Percentiles rank a stretch among this genome's conserved stretches.
These are phyloP conservation scores for Anarhynchus alexandrinus DNA, from an alignment of 2,113 vertebrate species.

Conservation along the genomic window DNA sequence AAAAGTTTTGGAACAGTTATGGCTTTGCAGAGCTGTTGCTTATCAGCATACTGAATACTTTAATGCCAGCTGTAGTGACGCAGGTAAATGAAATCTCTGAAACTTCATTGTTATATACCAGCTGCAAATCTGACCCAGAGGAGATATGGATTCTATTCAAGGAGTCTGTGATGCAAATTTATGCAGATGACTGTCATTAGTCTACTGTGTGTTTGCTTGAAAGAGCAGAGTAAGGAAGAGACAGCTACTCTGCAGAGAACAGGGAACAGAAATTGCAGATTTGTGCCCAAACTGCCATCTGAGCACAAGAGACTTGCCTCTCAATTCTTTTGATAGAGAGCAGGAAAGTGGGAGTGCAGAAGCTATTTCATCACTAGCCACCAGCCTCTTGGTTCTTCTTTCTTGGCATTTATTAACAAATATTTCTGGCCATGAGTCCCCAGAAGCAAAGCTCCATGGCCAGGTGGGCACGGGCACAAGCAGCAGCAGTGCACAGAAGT, in stretches of 20 bases:
- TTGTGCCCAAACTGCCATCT: not conserved
- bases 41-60: not conserved
- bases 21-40: not conserved
- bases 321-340: not conserved
- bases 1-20: not conserved
- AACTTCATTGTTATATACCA: not conserved
- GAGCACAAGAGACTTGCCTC: not conserved
- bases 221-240: not conserved
- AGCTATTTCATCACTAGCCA: not conserved
- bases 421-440: rapidly evolving
- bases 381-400: not conserved
- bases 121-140: not conserved
- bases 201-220: not conserved
- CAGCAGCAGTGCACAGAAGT: not conserved
- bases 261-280: not conserved
- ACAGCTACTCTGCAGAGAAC: not conserved
- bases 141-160: not conserved
- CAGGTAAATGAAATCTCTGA: not conserved
- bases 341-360: not conserved
- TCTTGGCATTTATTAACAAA: not conserved
- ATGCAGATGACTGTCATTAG: constrained; percentile 15
- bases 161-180: not conserved
- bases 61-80: not conserved
- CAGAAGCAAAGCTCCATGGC: not conserved
- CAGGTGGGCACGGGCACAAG: not conserved